These are phyloP conservation scores for Austrofundulus limnaeus DNA, from an alignment of 2,113 vertebrate species.

Conservation along the genomic window DNA sequence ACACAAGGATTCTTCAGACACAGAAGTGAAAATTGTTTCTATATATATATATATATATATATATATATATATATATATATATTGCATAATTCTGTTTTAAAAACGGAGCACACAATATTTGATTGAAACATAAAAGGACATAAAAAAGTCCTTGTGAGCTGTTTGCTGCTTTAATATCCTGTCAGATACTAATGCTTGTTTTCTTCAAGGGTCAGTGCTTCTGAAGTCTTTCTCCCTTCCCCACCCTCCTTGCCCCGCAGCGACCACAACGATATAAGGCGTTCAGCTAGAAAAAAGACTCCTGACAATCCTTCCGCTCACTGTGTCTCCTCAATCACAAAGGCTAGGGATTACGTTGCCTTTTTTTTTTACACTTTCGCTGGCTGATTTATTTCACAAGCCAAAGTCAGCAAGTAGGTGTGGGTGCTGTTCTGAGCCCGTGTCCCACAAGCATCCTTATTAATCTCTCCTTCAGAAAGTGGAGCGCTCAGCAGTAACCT, in stretches of 20 bases:
- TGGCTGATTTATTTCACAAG: slow-evolving; percentile 57
- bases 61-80: too few relatives aligned
- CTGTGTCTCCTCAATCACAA: slow-evolving; percentile 49
- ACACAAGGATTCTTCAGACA: too few relatives aligned
- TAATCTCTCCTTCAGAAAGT: slow-evolving; percentile 65
- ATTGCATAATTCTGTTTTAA: too few relatives aligned
- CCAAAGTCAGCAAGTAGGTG: slow-evolving; percentile 51
- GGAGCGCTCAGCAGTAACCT: slow-evolving; percentile 64
- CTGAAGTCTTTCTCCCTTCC: slow-evolving; percentile 5
- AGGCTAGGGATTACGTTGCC: slow-evolving; percentile 46
- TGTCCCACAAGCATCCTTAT: slow-evolving; percentile 53
- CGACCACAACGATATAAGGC: slow-evolving; percentile 13
- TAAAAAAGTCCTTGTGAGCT: slow-evolving; percentile 11
- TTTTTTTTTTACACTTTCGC: slow-evolving; percentile 39
- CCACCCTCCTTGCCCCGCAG: slow-evolving; percentile 7
- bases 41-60: too few relatives aligned
- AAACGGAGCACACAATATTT: background rate
- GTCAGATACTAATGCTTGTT: slow-evolving; percentile 19
- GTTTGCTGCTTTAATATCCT: slow-evolving; percentile 38
- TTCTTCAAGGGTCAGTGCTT: slow-evolving; percentile 46
- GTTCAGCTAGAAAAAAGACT: slow-evolving; percentile 40
- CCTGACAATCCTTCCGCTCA: slow-evolving; percentile 37
- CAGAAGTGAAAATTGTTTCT: too few relatives aligned
- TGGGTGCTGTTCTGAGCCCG: slow-evolving; percentile 43
- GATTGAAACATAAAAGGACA: background rate